phyloP scores from a whole-genome alignment of 2,113 vertebrate species.

The Todiramphus saurophagus region DNA sequence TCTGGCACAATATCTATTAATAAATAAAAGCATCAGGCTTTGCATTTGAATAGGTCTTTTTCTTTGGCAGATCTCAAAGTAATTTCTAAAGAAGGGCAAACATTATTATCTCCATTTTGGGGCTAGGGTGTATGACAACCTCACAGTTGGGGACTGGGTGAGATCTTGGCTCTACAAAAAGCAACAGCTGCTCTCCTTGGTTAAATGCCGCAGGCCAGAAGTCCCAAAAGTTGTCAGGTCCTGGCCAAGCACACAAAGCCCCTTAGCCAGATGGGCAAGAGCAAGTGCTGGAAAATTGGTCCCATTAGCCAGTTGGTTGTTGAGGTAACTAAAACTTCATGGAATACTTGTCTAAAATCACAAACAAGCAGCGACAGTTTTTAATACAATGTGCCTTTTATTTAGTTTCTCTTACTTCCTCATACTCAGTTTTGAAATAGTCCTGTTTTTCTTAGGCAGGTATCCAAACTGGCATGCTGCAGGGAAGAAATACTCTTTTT shows the following conservation, averaged over 20 bases:
- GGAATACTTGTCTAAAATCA: neutral
- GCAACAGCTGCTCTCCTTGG: slow-evolving; percentile 49
- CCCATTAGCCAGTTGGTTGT: neutral
- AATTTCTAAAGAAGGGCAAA: slow-evolving; percentile 51
- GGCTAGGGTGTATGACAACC: slow-evolving; percentile 6
- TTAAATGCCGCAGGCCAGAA: slow-evolving; percentile 45
- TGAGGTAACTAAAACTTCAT: neutral
- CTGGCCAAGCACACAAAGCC: neutral
- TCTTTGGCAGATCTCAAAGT: slow-evolving; percentile 49
- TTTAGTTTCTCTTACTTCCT: neutral
- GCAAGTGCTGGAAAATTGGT: neutral
- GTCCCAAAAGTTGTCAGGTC: neutral
- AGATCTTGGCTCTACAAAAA: slow-evolving; percentile 8
- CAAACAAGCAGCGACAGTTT: neutral
- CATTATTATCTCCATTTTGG: slow-evolving; percentile 7
- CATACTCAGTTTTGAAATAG: neutral
- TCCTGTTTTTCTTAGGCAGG: neutral
- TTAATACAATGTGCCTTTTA: neutral
- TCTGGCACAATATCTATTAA: slow-evolving; percentile 50
- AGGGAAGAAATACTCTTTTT: neutral
- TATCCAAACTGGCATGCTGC: neutral
- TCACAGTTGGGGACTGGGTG: neutral
- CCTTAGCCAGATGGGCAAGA: slow-evolving; percentile 17
- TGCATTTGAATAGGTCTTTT: slow-evolving; percentile 48
- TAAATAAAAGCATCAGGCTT: slow-evolving; percentile 57